Percentiles rank a stretch among this genome's conserved stretches.
phyloP scores from a whole-genome alignment of 2,888 invertebrate genomes.

The Dromius quadrimaculatus region DNA sequence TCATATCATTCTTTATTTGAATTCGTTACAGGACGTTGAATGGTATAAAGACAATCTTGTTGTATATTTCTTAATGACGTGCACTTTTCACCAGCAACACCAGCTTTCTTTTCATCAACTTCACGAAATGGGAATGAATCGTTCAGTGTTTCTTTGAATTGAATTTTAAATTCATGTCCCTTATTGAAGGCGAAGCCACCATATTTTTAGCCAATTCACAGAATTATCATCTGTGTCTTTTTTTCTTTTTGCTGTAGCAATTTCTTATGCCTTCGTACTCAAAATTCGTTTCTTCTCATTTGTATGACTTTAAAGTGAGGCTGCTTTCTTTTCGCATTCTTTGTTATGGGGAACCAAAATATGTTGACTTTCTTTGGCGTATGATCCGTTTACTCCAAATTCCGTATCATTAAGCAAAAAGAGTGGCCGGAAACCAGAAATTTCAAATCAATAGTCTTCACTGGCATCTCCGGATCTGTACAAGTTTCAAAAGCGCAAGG shows the following conservation, averaged over 20 bases:
- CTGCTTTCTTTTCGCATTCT: conserved; percentile 37
- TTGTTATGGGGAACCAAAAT: conserved; percentile 34
- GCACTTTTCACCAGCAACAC: too few relatives aligned
- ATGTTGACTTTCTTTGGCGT: not conserved
- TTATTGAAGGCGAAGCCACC: not conserved
- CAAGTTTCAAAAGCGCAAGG: conserved; percentile 26
- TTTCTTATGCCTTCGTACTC: too few relatives aligned
- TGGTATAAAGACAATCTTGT: too few relatives aligned
- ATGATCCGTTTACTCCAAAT: conserved; percentile 26
- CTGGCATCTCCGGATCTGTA: conserved; percentile 14
- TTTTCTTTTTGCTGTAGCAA: not conserved
- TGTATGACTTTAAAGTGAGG: conserved; percentile 42
- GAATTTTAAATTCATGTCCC: not conserved
- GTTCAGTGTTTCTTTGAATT: conserved; percentile 3
- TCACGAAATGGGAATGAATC: too few relatives aligned
- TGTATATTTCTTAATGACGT: too few relatives aligned
- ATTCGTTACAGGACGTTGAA: too few relatives aligned
- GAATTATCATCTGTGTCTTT: not conserved
- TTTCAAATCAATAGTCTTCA: conserved; percentile 34
- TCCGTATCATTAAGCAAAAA: too few relatives aligned
- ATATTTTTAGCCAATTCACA: conserved; percentile 3
- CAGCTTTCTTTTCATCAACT: too few relatives aligned
- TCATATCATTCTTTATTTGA: too few relatives aligned
- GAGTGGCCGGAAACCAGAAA: conserved; percentile 27
- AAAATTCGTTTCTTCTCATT: not conserved